A percentile compares a stretch with the other conserved stretches of the same genome.
Conservation (phyloP, 2,888 invertebrate genomes). For the Tetropium fuscum region DNA sequence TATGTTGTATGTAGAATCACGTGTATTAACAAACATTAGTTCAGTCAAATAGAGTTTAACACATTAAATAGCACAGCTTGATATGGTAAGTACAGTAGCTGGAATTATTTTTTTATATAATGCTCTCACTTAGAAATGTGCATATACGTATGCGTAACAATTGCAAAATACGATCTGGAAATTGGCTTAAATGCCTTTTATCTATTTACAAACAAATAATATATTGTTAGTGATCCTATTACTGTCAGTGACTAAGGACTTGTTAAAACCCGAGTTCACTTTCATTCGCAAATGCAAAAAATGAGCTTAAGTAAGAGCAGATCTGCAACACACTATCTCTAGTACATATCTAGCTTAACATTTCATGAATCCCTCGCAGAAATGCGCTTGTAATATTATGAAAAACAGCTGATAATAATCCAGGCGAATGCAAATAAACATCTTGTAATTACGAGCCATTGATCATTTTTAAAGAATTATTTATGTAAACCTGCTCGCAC, state of each 20-base stretch:
- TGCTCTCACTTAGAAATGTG: not conserved
- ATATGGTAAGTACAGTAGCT: not conserved
- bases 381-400: constrained; percentile 31
- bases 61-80: too few relatives aligned
- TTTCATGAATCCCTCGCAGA: constrained; percentile 35
- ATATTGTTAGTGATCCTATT: constrained; percentile 43
- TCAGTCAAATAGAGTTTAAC: too few relatives aligned
- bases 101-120: not conserved
- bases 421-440: constrained; percentile 19
- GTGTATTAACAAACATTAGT: too few relatives aligned
- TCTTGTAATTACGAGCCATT: constrained; percentile 26
- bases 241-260: constrained; percentile 42
- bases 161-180: constrained; percentile 31
- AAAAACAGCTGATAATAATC: constrained; percentile 36
- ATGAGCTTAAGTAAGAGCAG: constrained; percentile 28
- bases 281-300: constrained; percentile 36
- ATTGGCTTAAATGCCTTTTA: constrained; percentile 23
- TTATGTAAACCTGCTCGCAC: constrained; percentile 18
- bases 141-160: constrained; percentile 11
- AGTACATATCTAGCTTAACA: constrained; percentile 36
- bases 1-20: too few relatives aligned
- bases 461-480: constrained; percentile 20
- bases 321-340: constrained; percentile 30
- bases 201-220: constrained; percentile 14
- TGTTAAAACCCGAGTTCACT: constrained; percentile 42